Base-by-base conservation (phyloP, 2,888 invertebrate genomes). In the Eubasilissa splendida region DNA sequence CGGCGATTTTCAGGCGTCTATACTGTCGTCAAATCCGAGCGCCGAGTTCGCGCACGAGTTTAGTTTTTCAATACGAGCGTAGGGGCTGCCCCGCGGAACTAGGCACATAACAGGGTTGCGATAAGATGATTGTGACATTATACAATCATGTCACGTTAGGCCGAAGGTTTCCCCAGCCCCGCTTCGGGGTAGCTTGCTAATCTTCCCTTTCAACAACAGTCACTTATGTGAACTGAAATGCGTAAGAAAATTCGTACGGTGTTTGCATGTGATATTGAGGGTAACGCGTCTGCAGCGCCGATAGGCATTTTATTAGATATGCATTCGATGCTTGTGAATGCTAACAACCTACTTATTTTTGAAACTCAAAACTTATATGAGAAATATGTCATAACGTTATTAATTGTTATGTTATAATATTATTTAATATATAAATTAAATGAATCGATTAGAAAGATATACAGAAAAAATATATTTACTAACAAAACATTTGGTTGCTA, bases 101-200 rank as follows among this genome's bases (percentile, higher is more conserved):
- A 63, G 60, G 33, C 60, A 63, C 22, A 63, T 42, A 68, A 58
- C 58, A 58, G 74, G 74, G 74, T 31, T 74, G 59, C 52, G 74
- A 58, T 74, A 74, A 74, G 74, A 50, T 50, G 68, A 74, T 74
- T 59, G 59, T 76, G 76, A 76, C 65, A 76, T 76, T 63, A 73
- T 59, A 74, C 59, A 74, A 58, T 59, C 74, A 52, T 59, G 76
- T 76, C 76, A 76, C 76, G 76, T 63, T 76, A 22, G 60, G 74
- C 42, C 52, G 63, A 63, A 63, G 63, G 63, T 76, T 75, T 58
- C 50, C 42, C 63, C 76, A 63, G 53, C 63, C 76, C 76, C 53
- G 60, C 58, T 33, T 63, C 33, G 63, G 42, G 53, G 76, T 54
- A 33, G 54, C 31, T 42, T 42, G 76, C 76, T 76, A 76, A 76